A percentile compares a stretch with the other conserved stretches of the same genome.
Evolutionary conservation across 2,797 vertebrate species (phyloP).

Genomic region (Remorina albescens): DNA sequence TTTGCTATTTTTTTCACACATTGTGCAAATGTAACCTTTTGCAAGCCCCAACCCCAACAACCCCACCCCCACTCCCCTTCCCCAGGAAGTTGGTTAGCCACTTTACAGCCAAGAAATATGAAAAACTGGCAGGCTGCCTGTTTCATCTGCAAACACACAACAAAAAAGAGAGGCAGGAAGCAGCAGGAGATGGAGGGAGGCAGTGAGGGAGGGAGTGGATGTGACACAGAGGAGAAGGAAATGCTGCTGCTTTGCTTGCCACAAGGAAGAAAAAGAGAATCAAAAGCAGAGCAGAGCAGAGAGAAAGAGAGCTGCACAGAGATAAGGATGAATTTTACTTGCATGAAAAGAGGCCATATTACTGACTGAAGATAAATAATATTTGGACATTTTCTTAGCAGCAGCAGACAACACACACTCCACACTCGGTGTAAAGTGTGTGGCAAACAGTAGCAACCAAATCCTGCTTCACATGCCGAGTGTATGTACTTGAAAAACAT

Average conservation of each 20-base stretch:
- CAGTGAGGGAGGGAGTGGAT: conserved; percentile 57
- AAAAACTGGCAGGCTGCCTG: conserved; percentile 92
- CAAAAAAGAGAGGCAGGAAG: conserved; percentile 71
- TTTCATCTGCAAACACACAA: conserved; percentile 88
- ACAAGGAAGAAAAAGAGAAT: conserved; percentile 70
- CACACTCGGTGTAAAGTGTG: too few species aligned
- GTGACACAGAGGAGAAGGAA: conserved; percentile 80
- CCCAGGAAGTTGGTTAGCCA: conserved; percentile 88
- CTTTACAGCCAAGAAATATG: conserved; percentile 90
- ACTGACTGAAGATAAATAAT: conserved; percentile 70
- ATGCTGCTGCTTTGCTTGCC: conserved; percentile 77
- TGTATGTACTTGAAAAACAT: neutral
- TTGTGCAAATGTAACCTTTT: conserved; percentile 97
- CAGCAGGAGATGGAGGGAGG: conserved; percentile 66
- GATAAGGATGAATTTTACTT: conserved; percentile 69
- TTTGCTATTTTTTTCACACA: conserved; percentile 85
- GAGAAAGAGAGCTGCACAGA: conserved; percentile 62
- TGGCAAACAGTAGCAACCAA: neutral
- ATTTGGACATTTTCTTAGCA: conserved; percentile 61
- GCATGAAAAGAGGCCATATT: conserved; percentile 69
- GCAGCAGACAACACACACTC: conserved; percentile 43
- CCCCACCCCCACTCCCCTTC: conserved; percentile 64
- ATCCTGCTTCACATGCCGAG: neutral
- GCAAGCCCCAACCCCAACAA: conserved; percentile 80
- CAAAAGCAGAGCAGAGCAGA: conserved; percentile 63